Conservation (phyloP, 2,797 vertebrate genomes). For the Cryptoprocta ferox region DNA sequence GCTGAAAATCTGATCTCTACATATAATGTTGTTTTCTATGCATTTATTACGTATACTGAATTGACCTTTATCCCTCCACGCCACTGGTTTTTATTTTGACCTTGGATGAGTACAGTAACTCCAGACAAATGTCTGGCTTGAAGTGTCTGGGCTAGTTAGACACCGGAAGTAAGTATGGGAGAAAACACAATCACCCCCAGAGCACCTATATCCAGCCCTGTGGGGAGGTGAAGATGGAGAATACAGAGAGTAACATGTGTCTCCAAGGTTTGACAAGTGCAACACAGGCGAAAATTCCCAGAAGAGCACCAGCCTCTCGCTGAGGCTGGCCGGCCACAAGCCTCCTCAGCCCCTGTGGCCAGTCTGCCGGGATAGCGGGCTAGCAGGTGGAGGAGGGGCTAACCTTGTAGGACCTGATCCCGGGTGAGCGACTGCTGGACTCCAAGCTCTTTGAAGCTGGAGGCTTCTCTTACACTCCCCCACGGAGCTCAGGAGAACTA, state of each 20-base stretch:
- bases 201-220: neutral
- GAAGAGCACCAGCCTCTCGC: too few relatives aligned
- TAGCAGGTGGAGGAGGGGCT: neutral
- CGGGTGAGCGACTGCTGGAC: neutral
- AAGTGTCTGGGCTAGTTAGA: neutral
- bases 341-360: too few relatives aligned
- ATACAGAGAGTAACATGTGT: neutral
- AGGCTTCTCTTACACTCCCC: neutral
- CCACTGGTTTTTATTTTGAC: neutral
- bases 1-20: neutral
- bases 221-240: neutral
- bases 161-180: neutral
- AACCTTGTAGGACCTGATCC: too few relatives aligned
- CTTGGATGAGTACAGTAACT: neutral
- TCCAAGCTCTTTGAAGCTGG: neutral
- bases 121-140: neutral
- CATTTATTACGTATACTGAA: neutral
- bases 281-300: neutral
- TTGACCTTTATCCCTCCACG: neutral
- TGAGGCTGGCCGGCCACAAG: fast-evolving
- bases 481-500: neutral
- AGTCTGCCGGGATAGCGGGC: fast-evolving
- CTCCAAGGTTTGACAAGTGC: neutral
- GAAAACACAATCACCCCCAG: neutral
- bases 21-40: neutral